Evolutionary conservation across 2,797 vertebrate species (phyloP), one percentile per base, ranked within the genome.

Genomic region (Gobionotothen gibberifrons): DNA sequence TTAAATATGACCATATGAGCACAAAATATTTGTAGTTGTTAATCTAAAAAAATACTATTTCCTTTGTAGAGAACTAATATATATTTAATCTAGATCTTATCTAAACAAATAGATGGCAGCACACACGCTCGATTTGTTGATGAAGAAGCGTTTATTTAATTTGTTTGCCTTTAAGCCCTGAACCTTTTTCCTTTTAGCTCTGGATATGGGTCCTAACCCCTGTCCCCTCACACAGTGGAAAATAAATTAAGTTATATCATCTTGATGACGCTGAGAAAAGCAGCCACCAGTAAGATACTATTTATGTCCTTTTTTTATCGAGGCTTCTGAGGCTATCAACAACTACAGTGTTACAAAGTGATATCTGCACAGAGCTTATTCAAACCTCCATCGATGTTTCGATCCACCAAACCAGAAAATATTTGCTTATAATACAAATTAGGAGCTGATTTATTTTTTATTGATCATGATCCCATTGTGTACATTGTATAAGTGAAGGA

Each of bases 31-130:
- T 26, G 26, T 26, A 26, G 4, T 26, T 26, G 26, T 26, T 26
- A 4, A 26, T 26, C 26, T 26, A 26, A 26, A 26, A 26, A 26
- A 26, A 26, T 5, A 26, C 4, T 1, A 26, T 26, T 26, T 26
- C 4, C 4, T 26, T 26, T 26, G 26, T 5, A 26, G 26, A 4
- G 26, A 26, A 26, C 26, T 26, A 26, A 26, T 26, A 26, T 26
- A 26, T 26, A 26, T 26, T 3, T 26, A 4, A 26, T 26, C 26
- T 26, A 4, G 26, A 26, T 26, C 26, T 26, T 5, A 26, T 19
- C 19, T 48, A 21, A 40, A 59, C 46, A 42, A 19, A 64, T 67
- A 46, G 62, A 66, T 51, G 29, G 42, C 43, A 36, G 52, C 14
- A n/a, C n/a, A n/a, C n/a, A n/a, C n/a, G n/a, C n/a, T n/a, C n/a